phyloP scores from a whole-genome alignment of 2,888 invertebrate species.

The Drosophila antonietae region DNA sequence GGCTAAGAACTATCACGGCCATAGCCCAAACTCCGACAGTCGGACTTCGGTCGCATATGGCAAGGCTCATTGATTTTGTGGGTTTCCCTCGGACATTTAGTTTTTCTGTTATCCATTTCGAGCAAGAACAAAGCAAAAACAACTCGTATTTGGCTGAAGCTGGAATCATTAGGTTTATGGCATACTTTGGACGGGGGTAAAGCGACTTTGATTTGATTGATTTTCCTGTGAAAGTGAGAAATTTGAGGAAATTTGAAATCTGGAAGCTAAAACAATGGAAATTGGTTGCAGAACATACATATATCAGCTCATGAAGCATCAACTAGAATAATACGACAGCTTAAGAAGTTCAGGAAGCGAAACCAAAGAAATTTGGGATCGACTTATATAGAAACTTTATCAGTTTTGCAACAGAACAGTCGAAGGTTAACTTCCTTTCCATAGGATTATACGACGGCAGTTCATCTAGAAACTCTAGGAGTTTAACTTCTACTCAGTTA shows the following conservation, averaged over 20 bases:
- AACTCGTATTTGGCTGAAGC: neutral
- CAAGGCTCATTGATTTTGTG: constrained; percentile 61
- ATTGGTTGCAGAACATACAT: no score
- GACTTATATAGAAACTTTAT: no score
- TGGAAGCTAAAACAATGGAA: neutral
- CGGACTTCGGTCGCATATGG: constrained; percentile 45
- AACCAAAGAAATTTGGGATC: no score
- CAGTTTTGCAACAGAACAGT: no score
- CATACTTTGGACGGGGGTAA: neutral
- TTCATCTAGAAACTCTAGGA: neutral
- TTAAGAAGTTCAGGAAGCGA: no score
- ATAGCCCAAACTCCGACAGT: neutral
- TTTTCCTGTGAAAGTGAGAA: neutral
- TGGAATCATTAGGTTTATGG: neutral
- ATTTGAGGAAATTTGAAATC: neutral
- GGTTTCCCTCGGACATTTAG: constrained; percentile 1
- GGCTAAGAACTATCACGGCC: constrained; percentile 30
- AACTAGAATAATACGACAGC: no score
- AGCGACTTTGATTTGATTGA: constrained; percentile 7
- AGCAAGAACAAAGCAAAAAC: neutral
- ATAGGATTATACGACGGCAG: no score
- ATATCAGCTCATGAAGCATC: no score
- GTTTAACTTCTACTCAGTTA: neutral
- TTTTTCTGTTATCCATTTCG: neutral
- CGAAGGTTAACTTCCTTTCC: no score